These are phyloP conservation scores for Drosophila pachea DNA, from an alignment of 1,140 invertebrate species.

Conservation along the genomic window DNA sequence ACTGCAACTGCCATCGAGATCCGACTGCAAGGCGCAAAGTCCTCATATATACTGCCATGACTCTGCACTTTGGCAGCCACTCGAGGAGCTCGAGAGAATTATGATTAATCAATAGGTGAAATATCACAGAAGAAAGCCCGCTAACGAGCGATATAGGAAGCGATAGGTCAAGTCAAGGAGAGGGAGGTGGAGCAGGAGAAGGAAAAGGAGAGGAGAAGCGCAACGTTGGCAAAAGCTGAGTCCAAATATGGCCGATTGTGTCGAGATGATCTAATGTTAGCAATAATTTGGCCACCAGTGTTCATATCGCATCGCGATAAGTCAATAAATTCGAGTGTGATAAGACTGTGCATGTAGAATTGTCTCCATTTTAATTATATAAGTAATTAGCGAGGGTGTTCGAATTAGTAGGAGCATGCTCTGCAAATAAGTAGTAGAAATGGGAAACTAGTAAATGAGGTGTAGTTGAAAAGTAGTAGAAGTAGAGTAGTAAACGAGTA, in stretches of 20 bases:
- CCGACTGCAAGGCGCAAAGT: slow-evolving; percentile 25
- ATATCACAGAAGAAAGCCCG: not conserved
- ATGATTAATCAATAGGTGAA: slow-evolving; percentile 12
- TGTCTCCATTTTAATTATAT: not conserved
- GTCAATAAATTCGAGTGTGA: not conserved
- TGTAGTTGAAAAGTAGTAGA: too few species aligned
- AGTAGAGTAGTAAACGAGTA: not conserved
- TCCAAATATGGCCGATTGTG: too few species aligned
- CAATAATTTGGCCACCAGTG: not conserved
- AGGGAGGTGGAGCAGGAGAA: too few species aligned
- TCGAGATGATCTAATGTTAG: not conserved
- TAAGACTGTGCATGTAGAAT: not conserved
- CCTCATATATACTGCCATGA: slow-evolving; percentile 1
- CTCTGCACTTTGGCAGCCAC: slow-evolving; percentile 13
- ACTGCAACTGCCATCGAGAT: slow-evolving; percentile 23
- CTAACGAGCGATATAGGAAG: not conserved
- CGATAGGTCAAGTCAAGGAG: too few species aligned
- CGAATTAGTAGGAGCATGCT: too few species aligned
- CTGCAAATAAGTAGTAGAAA: too few species aligned
- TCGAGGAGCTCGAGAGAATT: slow-evolving; percentile 4
- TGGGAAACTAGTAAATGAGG: too few species aligned
- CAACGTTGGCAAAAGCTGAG: too few species aligned
- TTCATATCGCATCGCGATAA: not conserved
- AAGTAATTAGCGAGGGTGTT: not conserved
- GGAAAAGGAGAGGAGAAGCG: too few species aligned